Conservation (phyloP, 2,888 invertebrate genomes). For the Cephonodes hylas region DNA sequence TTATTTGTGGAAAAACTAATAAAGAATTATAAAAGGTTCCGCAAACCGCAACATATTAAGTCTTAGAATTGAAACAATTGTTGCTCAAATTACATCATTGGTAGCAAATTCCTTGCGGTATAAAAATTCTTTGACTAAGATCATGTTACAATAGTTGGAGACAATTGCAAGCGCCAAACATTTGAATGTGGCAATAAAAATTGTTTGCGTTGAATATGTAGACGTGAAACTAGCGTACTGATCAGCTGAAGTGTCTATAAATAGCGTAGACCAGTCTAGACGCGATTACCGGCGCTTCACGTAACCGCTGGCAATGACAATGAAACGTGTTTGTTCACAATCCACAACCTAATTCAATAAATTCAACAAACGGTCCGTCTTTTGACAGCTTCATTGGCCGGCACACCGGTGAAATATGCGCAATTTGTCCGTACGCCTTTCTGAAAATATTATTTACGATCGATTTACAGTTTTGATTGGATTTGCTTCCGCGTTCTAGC, state of each 20-base stretch:
- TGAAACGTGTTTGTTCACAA: constrained; percentile 32
- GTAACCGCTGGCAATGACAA: constrained; percentile 39
- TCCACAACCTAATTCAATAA: constrained; percentile 25
- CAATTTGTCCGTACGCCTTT: constrained; percentile 21
- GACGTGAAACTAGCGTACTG: constrained; percentile 2
- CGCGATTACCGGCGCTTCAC: constrained; percentile 30
- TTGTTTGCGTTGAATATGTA: neutral
- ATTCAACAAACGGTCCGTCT: constrained; percentile 17
- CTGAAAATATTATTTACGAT: constrained; percentile 12
- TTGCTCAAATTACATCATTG: too few species aligned
- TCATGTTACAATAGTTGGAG: constrained; percentile 3
- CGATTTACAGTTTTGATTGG: neutral
- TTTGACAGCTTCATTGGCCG: constrained; percentile 23
- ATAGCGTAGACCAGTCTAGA: constrained; percentile 43
- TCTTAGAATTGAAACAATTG: too few species aligned
- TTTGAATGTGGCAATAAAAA: constrained; percentile 5
- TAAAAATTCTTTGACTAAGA: neutral
- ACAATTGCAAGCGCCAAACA: constrained; percentile 9
- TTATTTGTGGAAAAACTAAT: too few species aligned
- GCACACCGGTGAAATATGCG: constrained; percentile 9
- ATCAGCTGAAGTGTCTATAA: constrained; percentile 30
- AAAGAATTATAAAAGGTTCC: too few species aligned
- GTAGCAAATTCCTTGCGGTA: too few species aligned
- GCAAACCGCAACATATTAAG: too few species aligned
- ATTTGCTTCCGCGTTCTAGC: neutral